phyloP scores from a whole-genome alignment of 2,888 invertebrate species.

The Pherbina coryleti region DNA sequence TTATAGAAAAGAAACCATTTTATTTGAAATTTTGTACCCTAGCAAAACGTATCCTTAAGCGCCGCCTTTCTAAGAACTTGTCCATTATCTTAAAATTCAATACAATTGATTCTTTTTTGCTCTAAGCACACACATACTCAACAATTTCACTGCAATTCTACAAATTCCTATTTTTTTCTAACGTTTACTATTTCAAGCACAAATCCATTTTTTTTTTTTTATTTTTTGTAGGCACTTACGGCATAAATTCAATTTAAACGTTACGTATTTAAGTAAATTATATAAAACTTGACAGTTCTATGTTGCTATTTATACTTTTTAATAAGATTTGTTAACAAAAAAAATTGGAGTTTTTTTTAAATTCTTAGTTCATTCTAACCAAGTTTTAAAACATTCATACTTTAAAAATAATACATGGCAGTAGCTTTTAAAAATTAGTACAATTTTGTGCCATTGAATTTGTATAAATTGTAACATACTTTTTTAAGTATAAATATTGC shows the following conservation, averaged over 20 bases:
- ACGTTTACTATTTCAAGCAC: neutral
- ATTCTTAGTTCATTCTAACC: neutral
- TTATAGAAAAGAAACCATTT: neutral
- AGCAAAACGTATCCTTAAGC: neutral
- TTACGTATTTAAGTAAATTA: constrained; percentile 5
- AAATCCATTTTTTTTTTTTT: neutral
- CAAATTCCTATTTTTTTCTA: neutral
- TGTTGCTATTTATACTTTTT: neutral
- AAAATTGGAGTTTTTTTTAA: neutral
- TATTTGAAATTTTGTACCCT: neutral
- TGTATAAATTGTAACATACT: too few species aligned
- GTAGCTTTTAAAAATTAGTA: neutral
- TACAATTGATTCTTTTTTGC: neutral
- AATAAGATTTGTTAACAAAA: neutral
- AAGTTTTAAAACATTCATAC: neutral
- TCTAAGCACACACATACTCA: neutral
- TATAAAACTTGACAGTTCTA: constrained; percentile 8
- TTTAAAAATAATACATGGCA: constrained; percentile 31
- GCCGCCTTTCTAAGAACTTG: neutral
- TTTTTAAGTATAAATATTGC: too few species aligned
- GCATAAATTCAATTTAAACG: constrained; percentile 14
- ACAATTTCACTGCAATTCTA: neutral
- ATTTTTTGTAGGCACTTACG: constrained; percentile 14
- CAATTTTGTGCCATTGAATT: constrained; percentile 26
- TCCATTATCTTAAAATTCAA: neutral